These are phyloP conservation scores for Mixornis gularis DNA, from an alignment of 2,113 vertebrate genomes.

Conservation along the genomic window DNA sequence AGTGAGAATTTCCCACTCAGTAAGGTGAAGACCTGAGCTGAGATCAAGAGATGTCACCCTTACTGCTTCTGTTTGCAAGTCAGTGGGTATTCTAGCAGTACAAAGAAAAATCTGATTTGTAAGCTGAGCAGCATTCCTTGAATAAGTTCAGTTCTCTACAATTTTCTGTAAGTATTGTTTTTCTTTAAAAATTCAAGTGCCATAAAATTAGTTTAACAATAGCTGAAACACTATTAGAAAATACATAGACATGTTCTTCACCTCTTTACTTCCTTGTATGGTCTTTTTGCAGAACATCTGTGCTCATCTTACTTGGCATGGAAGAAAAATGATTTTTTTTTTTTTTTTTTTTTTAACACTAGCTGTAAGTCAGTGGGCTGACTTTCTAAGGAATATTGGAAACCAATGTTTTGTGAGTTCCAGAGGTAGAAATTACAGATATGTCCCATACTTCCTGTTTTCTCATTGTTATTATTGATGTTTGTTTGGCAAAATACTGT, in stretches of 20 bases:
- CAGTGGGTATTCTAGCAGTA: background rate
- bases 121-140: background rate
- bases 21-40: background rate
- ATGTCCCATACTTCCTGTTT: background rate
- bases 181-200: background rate
- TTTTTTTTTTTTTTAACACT: background rate
- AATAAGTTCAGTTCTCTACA: background rate
- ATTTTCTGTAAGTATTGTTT: conserved; percentile 1
- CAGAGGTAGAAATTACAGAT: background rate
- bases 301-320: background rate
- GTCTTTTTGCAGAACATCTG: background rate
- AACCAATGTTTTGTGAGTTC: background rate
- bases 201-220: conserved; percentile 19
- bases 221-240: conserved; percentile 21
- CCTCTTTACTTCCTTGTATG: conserved; percentile 22
- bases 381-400: background rate
- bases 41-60: background rate
- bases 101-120: background rate
- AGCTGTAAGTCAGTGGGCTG: background rate
- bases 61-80: background rate
- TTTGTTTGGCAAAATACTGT: background rate
- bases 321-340: background rate
- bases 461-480: background rate
- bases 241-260: background rate
- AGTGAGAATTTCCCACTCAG: background rate